Evolutionary conservation across 2,113 vertebrate genomes (phyloP).

Genomic region (Anser brachyrhynchus): DNA sequence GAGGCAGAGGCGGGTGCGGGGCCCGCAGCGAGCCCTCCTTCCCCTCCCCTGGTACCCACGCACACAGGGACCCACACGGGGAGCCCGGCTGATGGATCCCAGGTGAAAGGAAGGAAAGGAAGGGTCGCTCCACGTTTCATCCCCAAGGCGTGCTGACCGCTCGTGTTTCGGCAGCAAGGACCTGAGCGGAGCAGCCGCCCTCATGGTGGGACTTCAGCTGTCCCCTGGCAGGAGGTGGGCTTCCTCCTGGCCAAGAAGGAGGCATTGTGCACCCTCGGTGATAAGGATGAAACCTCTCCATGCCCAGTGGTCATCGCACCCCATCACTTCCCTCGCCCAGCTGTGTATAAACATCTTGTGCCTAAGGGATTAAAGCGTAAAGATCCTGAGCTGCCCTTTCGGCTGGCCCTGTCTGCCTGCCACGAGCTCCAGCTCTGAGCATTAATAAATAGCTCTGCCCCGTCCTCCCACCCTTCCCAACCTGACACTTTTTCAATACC

Average conservation of each 20-base stretch:
- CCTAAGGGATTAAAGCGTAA: neutral
- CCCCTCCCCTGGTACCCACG: neutral
- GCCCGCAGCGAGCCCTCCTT: neutral
- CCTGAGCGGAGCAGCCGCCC: neutral
- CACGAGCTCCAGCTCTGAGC: neutral
- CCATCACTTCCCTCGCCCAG: fast-evolving
- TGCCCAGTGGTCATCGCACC: neutral
- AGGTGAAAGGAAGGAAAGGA: neutral
- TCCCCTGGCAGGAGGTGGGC: neutral
- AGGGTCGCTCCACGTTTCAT: neutral
- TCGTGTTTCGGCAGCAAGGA: neutral
- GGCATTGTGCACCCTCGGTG: neutral
- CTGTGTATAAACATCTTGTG: neutral
- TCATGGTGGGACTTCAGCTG: neutral
- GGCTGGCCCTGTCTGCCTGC: neutral
- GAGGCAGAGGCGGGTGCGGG: neutral
- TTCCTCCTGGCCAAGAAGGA: neutral
- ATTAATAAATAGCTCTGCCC: neutral
- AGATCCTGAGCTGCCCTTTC: neutral
- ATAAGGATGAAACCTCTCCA: neutral
- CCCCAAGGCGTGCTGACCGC: neutral
- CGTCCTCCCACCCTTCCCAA: neutral
- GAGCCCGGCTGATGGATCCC: fast-evolving
- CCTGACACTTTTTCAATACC: neutral
- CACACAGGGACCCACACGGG: fast-evolving